Evolutionary conservation across 2,797 vertebrate species (phyloP).

Genomic region (Capromys pilorides): DNA sequence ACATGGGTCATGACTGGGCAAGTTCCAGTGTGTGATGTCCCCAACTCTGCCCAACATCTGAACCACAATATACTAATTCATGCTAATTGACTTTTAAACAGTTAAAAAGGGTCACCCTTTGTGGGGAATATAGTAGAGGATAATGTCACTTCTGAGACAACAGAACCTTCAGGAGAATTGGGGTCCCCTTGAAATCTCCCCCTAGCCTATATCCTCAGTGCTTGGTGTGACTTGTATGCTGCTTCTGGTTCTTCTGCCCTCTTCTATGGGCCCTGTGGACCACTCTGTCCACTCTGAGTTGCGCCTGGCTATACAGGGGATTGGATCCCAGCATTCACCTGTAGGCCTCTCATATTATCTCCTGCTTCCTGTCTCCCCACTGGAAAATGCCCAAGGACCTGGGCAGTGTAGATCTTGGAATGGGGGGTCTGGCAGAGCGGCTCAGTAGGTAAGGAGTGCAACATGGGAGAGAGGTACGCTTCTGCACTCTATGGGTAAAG

Average conservation of each 20-base stretch:
- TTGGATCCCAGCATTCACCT: accelerated
- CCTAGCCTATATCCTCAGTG: background rate
- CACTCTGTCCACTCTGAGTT: background rate
- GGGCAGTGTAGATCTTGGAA: background rate
- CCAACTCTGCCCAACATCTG: background rate
- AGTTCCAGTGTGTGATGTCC: background rate
- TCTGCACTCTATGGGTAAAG: background rate
- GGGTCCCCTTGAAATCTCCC: background rate
- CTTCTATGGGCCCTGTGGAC: accelerated
- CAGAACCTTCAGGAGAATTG: background rate
- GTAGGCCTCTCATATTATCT: background rate
- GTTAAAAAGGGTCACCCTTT: background rate
- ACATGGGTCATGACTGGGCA: background rate
- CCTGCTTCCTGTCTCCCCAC: background rate
- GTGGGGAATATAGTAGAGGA: background rate
- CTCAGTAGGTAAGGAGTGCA: background rate
- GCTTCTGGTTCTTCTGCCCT: accelerated
- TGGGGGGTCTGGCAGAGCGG: accelerated
- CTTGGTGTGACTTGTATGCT: accelerated
- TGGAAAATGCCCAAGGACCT: background rate
- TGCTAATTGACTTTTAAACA: background rate
- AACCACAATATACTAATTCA: background rate
- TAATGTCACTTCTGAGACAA: background rate
- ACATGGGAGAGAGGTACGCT: background rate
- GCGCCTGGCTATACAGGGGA: background rate